Evolutionary conservation across 2,888 invertebrate species (phyloP), one percentile per base, ranked within the genome.

Genomic region (Calephelis perditalis): DNA sequence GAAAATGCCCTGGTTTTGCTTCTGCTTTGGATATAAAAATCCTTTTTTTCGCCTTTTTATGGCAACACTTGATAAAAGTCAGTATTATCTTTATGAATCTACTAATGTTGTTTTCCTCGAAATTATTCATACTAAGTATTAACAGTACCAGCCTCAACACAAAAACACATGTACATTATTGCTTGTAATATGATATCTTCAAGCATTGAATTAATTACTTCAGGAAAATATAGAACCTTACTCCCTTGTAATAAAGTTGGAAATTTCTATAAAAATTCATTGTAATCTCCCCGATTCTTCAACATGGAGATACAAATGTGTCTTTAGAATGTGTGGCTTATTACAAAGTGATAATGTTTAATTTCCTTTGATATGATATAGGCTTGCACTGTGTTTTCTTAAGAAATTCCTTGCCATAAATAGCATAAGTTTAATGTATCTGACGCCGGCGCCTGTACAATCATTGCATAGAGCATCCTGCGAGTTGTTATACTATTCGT

Each of bases 361-460:
- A 64, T 71, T 64, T 74, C 58, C 64, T 63, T 65, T 67, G 65
- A 67, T 68, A 62, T 67, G n/a, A 57, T 56, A 65, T 67, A 67
- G 72, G 75, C 75, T 74, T 69, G 73, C 77, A 73, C 72, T 58
- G 69, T 85, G 81, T 87, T 84, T 81, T 82, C 81, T 78, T 85
- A 81, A 81, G 78, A 78, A 82, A 88, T 88, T 86, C 86, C 78
- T 78, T 74, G 73, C 86, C 84, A 80, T 86, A 85, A 83, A 86
- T 87, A 86, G 86, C 74, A 70, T 73, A 73, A 73, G 77, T 72
- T 74, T 76, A 76, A 78, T 74, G 74, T 78, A 79, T 75, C 73
- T 71, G 74, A 72, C 75, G 75, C 73, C 68, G 73, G 76, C 74
- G 76, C 73, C 67, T 64, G 62, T 63, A 62, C 36, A 52, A 64